Evolutionary conservation across 1,140 invertebrate genomes (phyloP).

Genomic region (Ooceraea biroi): DNA sequence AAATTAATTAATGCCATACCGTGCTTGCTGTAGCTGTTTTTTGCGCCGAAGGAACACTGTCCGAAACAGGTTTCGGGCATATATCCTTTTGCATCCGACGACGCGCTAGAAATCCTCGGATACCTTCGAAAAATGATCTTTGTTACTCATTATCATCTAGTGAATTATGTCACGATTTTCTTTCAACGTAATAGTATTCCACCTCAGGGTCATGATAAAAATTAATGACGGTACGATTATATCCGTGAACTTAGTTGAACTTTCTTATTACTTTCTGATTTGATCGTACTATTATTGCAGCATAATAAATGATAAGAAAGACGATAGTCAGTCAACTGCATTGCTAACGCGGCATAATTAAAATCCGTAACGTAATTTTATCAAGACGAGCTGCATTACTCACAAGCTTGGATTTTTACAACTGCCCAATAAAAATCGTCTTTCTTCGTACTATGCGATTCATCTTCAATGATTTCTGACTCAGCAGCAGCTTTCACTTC

Average conservation of each 20-base stretch:
- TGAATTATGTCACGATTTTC: not conserved
- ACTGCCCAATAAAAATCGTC: slow-evolving; percentile 71
- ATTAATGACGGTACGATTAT: slow-evolving; percentile 8
- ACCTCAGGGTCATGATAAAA: not conserved
- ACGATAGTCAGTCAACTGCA: not conserved
- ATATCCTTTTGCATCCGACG: slow-evolving; percentile 66
- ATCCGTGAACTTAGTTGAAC: not conserved
- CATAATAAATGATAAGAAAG: slow-evolving; percentile 35
- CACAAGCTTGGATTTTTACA: slow-evolving; percentile 80
- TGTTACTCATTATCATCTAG: slow-evolving; percentile 1
- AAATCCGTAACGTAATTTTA: slow-evolving; percentile 16
- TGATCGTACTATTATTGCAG: slow-evolving; percentile 5
- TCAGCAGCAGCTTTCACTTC: slow-evolving; percentile 53
- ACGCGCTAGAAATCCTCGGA: slow-evolving; percentile 78
- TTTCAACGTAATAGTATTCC: slow-evolving; percentile 3
- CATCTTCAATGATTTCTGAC: slow-evolving; percentile 37
- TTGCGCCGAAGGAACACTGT: slow-evolving; percentile 73
- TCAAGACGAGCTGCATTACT: slow-evolving; percentile 44
- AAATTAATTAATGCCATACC: not conserved
- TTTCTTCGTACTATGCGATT: slow-evolving; percentile 60
- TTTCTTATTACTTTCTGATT: not conserved
- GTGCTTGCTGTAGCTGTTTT: slow-evolving; percentile 72
- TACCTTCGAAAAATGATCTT: slow-evolving; percentile 61
- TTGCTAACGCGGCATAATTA: slow-evolving; percentile 7
- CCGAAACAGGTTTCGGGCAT: slow-evolving; percentile 67